Percentiles rank a stretch among this genome's conserved stretches.
Evolutionary conservation across 2,113 vertebrate species (phyloP).

Genomic region (Amazona vittata): DNA sequence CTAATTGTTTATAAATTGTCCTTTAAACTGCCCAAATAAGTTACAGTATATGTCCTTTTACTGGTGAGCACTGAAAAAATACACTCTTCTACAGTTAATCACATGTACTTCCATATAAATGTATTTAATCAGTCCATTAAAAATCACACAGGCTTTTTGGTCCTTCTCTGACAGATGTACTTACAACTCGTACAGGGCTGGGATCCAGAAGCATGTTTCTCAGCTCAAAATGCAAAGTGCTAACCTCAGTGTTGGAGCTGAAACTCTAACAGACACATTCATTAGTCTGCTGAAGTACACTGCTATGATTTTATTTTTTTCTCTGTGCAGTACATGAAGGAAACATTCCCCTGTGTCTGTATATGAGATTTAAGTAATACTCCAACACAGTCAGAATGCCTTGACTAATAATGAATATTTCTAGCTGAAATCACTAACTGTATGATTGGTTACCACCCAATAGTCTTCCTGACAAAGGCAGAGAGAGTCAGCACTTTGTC

Average conservation of each 20-base stretch:
- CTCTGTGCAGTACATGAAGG: not conserved
- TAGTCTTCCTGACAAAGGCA: not conserved
- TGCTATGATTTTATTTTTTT: not conserved
- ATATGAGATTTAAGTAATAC: slow-evolving; percentile 7
- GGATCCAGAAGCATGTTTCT: not conserved
- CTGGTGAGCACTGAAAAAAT: not conserved
- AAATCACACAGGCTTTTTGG: not conserved
- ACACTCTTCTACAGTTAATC: not conserved
- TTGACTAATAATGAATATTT: not conserved
- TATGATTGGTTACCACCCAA: not conserved
- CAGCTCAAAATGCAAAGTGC: not conserved
- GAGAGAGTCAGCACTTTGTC: not conserved
- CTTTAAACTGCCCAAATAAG: not conserved
- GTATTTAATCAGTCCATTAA: not conserved
- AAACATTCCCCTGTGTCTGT: not conserved
- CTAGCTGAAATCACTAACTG: not conserved
- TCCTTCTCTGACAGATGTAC: not conserved
- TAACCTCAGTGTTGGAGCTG: not conserved
- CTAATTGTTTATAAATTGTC: not conserved
- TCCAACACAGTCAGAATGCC: not conserved
- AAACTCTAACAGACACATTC: not conserved
- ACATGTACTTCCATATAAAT: not conserved
- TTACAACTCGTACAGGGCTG: not conserved
- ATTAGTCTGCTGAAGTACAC: not conserved
- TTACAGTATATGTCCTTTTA: not conserved